phyloP scores from a whole-genome alignment of 2,113 vertebrate species.

The Salvator merianae region DNA sequence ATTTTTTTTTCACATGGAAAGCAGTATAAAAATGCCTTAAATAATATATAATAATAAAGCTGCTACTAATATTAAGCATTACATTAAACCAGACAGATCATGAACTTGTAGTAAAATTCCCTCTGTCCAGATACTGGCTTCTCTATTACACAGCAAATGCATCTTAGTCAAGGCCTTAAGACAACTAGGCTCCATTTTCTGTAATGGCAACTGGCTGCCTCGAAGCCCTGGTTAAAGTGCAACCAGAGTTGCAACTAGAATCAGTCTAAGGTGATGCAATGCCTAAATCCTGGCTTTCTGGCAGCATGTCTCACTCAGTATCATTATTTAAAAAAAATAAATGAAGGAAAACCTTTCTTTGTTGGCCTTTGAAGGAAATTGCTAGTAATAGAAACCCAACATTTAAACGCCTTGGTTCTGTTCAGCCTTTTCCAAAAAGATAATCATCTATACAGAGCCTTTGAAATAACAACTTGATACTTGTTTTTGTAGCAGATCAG shows the following conservation, averaged over 20 bases:
- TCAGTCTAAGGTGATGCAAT: not conserved
- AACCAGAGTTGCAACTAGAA: not conserved
- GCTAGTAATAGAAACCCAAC: not conserved
- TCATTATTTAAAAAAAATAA: constrained; percentile 4
- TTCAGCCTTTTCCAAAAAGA: not conserved
- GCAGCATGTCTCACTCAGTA: not conserved
- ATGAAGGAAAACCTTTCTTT: not conserved
- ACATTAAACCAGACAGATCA: not conserved
- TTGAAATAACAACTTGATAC: not conserved
- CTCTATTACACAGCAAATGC: too few relatives aligned
- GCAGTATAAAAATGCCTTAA: too few relatives aligned
- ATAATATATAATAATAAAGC: too few relatives aligned
- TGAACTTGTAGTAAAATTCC: not conserved
- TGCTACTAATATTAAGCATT: not conserved
- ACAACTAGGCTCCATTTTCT: too few relatives aligned
- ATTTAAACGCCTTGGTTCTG: constrained; percentile 2
- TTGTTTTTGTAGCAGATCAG: not conserved
- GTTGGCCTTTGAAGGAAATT: not conserved
- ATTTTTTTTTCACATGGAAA: too few relatives aligned
- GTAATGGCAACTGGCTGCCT: too few relatives aligned
- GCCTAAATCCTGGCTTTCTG: not conserved
- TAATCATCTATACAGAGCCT: not conserved
- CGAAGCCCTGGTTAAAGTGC: too few relatives aligned
- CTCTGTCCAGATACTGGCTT: not conserved
- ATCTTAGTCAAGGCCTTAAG: too few relatives aligned